Evolutionary conservation across 1,140 invertebrate genomes (phyloP).

Genomic region (Drosophila sechellia): DNA sequence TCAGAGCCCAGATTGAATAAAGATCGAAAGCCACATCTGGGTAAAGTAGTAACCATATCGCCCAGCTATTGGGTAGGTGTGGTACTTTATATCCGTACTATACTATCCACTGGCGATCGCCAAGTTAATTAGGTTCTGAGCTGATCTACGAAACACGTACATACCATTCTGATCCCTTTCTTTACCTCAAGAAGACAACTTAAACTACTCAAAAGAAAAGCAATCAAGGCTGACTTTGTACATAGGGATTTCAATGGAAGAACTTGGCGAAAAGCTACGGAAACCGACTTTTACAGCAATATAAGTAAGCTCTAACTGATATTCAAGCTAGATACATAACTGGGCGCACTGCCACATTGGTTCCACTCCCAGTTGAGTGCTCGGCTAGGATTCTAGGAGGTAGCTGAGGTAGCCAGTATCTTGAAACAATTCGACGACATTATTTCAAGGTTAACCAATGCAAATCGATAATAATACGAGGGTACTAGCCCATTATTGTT

Average conservation of each 20-base stretch:
- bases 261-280: constrained; percentile 53
- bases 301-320: constrained; percentile 50
- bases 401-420: constrained; percentile 31
- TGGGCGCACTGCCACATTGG: constrained; percentile 63
- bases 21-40: neutral
- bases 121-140: constrained; percentile 32
- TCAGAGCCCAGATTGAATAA: constrained; percentile 4
- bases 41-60: constrained; percentile 19
- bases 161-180: constrained; percentile 65
- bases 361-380: constrained; percentile 47
- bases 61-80: constrained; percentile 10
- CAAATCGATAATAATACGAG: constrained; percentile 52
- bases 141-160: constrained; percentile 42
- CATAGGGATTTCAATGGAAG: constrained; percentile 72
- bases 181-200: constrained; percentile 68
- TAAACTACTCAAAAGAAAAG: constrained; percentile 66
- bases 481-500: constrained; percentile 37
- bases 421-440: constrained; percentile 56
- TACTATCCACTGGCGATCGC: constrained; percentile 16
- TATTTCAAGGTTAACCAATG: constrained; percentile 65
- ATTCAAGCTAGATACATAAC: constrained; percentile 41
- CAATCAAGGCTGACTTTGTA: constrained; percentile 82
- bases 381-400: constrained; percentile 17
- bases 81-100: neutral
- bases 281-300: constrained; percentile 64